Evolutionary conservation across 1,140 invertebrate genomes (phyloP), one percentile per base, ranked within the genome.

Genomic region (Eufriesea mexicana): DNA sequence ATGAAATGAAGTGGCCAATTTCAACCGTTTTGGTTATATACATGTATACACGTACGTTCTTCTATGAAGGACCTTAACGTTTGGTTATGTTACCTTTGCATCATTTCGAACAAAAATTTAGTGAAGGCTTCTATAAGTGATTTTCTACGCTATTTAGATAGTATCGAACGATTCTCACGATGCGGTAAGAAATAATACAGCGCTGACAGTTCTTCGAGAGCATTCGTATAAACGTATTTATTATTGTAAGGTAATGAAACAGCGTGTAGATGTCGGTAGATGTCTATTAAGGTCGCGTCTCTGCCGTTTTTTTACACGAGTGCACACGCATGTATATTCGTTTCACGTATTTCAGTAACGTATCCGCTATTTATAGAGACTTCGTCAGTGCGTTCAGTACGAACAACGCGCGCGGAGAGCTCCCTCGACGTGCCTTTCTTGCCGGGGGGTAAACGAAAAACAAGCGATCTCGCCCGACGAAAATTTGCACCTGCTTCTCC

Each of bases 311-410:
- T 77, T 59, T 67, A 71, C 0, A 25, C 45, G 9, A 8, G 55
- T 68, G 42, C 54, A 68, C 49, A 35, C 74, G 42, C 47, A 70
- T 49, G 66, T 74, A 78, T 62, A 28, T 78, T 74, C 80, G 81
- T 89, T 89, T 87, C 80, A 82, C 75, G 83, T 89, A 88, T 90
- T 90, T 89, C 83, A 71, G 83, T 83, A 85, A 61, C 71, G 75
- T 83, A 79, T 18, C n/a, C 66, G 86, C 83, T 92, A 92, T 92
- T 92, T 92, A 90, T 91, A 91, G 91, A 79, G 79, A 81, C 89
- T 90, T 85, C 83, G 89, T 92, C 90, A 91, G 73, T 86, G 73
- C 84, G 82, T 67, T 82, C 61, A 23, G 42, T 49, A 61, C 79
- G 62, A 81, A 68, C 16, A 78, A 57, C 84, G 68, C 57, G 28